Evolutionary conservation across 2,888 invertebrate genomes (phyloP), one percentile per base, ranked within the genome.

Genomic region (Bibio marci): DNA sequence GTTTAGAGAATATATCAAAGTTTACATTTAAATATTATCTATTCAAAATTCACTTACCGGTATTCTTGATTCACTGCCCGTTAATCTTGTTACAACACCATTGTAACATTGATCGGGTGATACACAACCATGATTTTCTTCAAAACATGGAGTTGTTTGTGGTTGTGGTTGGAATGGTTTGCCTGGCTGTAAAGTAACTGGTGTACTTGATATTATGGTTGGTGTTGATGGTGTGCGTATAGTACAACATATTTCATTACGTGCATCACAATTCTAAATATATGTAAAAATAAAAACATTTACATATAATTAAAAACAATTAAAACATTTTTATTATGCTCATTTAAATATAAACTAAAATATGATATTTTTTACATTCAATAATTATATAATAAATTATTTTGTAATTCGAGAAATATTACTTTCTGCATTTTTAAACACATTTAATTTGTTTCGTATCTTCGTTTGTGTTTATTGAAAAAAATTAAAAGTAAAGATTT

Each of bases 241-340:
- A 40, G 51, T 53, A 47, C 66, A 66, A 47, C 66, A 66, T 2
- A 58, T 51, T 52, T 65, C 57, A 10, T 53, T 55, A 41, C 57
- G 55, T 11, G 53, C 48, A 41, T 58, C 57, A 50, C 66, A 66
- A 41, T 57, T 56, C 65, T 66, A 51, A 6, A 59, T 58, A 18
- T 22, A 22, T 22, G 8, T 22, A 22, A 6, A 22, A 8, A 38
- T 39, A 41, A 41, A 45, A 44, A 42, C 41, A 35, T n/a, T n/a
- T n/a, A n/a, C n/a, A n/a, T n/a, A n/a, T n/a, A n/a, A n/a, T n/a
- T n/a, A n/a, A n/a, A n/a, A n/a, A n/a, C n/a, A n/a, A n/a, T n/a
- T n/a, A n/a, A n/a, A n/a, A n/a, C n/a, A n/a, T n/a, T n/a, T n/a
- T n/a, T n/a, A n/a, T n/a, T n/a, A n/a, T n/a, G n/a, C n/a, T n/a